Conservation (phyloP, 1,140 invertebrate species). For the Hormaphis cornu region DNA sequence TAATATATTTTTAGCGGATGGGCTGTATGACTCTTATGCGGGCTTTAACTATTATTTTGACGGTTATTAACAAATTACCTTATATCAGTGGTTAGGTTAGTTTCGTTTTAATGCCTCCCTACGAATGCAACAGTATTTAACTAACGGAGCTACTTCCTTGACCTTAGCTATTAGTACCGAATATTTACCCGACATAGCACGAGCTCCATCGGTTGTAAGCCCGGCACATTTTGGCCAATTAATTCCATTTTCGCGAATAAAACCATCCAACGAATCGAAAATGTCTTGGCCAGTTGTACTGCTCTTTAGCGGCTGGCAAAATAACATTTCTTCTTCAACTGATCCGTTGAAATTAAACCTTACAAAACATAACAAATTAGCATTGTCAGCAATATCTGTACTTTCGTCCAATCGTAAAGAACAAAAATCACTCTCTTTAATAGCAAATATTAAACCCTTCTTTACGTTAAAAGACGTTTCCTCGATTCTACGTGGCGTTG, state of each 20-base stretch:
- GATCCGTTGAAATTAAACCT: background rate
- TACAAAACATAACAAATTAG: background rate
- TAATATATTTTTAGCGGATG: too few relatives aligned
- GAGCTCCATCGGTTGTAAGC: background rate
- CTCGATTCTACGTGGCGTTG: slow-evolving; percentile 10
- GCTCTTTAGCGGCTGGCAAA: background rate
- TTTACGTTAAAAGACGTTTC: background rate
- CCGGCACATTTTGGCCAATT: background rate
- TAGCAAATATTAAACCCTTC: background rate
- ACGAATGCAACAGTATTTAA: too few relatives aligned
- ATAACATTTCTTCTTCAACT: background rate
- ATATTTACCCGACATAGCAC: background rate
- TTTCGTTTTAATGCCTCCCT: too few relatives aligned
- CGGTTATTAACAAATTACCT: too few relatives aligned
- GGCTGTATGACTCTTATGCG: too few relatives aligned
- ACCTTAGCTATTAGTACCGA: background rate
- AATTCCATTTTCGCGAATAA: background rate
- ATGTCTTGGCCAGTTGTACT: background rate
- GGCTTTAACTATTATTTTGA: too few relatives aligned
- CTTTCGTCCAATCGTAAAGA: slow-evolving; percentile 1
- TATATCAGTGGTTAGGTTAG: too few relatives aligned
- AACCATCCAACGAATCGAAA: background rate
- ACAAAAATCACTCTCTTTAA: background rate
- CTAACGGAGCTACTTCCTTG: background rate
- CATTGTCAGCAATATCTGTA: background rate